Evolutionary conservation across 2,888 invertebrate genomes (phyloP), one percentile per base, ranked within the genome.

Genomic region (Amphimallon solstitiale): DNA sequence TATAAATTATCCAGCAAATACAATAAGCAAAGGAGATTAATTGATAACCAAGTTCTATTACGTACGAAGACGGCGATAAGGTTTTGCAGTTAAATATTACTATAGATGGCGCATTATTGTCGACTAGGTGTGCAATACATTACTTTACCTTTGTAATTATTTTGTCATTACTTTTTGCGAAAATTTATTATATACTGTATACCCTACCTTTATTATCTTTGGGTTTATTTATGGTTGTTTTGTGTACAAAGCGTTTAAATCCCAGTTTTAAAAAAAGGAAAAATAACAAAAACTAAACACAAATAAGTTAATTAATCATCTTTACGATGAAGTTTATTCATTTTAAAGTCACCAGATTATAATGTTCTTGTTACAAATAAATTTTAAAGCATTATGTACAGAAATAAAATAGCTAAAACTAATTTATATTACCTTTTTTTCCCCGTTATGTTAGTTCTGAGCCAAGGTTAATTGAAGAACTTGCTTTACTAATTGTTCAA

Each of bases 31-130:
- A 46, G 19, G 19, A 46, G 46, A 46, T 46, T 17, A 46, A 46
- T 46, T 17, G 46, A 46, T 46, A 46, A 46, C 46, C 17, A n/a
- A 46, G 19, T 46, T 46, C n/a, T 21, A 46, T 46, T 46, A 46
- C 46, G 46, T n/a, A 14, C 21, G 46, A 46, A 46, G 5, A 46
- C 19, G 29, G 19, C 46, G 4, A 5, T 17, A 15, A 46, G n/a
- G 46, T 46, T 46, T 21, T 21, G 21, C 46, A 9, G 10, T 46
- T 19, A 19, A n/a, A 46, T 46, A n/a, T 15, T 19, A 17, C 21
- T 19, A 9, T 19, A 19, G 21, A 3, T 19, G 19, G n/a, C n/a
- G 1, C 15, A 10, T 46, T 17, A 21, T 21, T 46, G 46, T n/a
- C 10, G 2, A 6, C 46, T 21, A 17, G 9, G n/a, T 46, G 21